A percentile compares a stretch with the other conserved stretches of the same genome.
These are phyloP conservation scores for Hydrochoerus hydrochaeris DNA, from an alignment of 2,113 vertebrate species.

Conservation along the genomic window DNA sequence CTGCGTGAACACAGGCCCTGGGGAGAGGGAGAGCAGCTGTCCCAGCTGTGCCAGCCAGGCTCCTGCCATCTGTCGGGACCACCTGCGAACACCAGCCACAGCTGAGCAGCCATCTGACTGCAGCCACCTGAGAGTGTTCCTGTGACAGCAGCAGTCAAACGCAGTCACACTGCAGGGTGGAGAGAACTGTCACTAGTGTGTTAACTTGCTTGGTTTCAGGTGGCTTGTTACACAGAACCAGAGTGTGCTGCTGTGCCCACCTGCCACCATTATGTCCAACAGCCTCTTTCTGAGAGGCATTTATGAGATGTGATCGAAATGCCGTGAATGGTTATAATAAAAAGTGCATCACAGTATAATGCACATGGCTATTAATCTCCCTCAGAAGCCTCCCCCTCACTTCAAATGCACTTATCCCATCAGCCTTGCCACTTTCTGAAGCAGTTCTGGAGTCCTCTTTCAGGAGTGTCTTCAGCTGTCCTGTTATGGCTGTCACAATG, in stretches of 20 bases:
- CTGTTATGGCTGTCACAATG: neutral
- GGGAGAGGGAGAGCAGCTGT: neutral
- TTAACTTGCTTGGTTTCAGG: neutral
- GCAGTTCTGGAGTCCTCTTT: neutral
- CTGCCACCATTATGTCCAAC: neutral
- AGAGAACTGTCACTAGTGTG: neutral
- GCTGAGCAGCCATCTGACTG: neutral
- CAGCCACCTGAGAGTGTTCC: neutral
- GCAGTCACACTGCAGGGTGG: too few relatives aligned
- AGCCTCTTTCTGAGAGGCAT: neutral
- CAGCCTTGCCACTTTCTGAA: neutral
- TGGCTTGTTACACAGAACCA: neutral
- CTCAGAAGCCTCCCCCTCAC: neutral
- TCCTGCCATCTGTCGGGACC: too few relatives aligned
- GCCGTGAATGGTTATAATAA: neutral
- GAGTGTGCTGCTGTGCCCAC: fast-evolving
- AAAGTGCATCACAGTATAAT: neutral
- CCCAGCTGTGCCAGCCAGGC: neutral
- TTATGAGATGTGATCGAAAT: neutral
- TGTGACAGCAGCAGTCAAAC: neutral
- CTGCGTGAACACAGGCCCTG: fast-evolving
- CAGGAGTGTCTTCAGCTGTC: neutral
- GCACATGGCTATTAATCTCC: neutral
- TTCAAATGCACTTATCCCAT: neutral
- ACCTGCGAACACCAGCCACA: neutral